Percentiles rank a stretch among this genome's conserved stretches.
phyloP scores from a whole-genome alignment of 1,140 invertebrate species.

The Pseudobourletiella spinata region DNA sequence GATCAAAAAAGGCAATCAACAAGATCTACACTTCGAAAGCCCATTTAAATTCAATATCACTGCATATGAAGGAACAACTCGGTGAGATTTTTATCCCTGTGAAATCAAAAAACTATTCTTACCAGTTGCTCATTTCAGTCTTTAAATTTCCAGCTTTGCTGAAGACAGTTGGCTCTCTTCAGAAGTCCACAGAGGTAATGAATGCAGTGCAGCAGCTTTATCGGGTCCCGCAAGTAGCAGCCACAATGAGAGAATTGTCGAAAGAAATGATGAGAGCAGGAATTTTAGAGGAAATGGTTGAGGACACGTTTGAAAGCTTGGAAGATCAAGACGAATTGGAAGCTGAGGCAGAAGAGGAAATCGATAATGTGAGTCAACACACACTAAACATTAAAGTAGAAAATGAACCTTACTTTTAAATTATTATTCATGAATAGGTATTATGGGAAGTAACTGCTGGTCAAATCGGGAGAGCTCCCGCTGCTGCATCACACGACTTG shows the following conservation, averaged over 20 bases:
- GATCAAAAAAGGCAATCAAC: constrained; percentile 77
- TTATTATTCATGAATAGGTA: constrained; percentile 46
- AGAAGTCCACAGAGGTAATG: constrained; percentile 94
- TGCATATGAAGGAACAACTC: constrained; percentile 97
- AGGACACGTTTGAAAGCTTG: constrained; percentile 88
- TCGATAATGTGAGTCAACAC: constrained; percentile 66
- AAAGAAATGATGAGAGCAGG: constrained; percentile 91
- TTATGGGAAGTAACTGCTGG: constrained; percentile 92
- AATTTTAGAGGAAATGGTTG: constrained; percentile 92
- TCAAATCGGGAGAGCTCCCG: constrained; percentile 78
- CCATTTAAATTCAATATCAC: constrained; percentile 91
- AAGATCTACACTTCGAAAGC: constrained; percentile 93
- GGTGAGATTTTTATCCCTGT: constrained; percentile 55
- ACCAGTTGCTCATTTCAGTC: too few relatives aligned
- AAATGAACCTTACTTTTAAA: too few relatives aligned
- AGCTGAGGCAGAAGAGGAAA: constrained; percentile 83
- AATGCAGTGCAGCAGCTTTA: constrained; percentile 89
- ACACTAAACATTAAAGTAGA: too few relatives aligned
- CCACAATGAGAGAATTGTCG: constrained; percentile 93
- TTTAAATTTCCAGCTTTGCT: constrained; percentile 57
- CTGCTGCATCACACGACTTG: constrained; percentile 46
- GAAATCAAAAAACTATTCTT: too few relatives aligned
- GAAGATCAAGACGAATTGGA: constrained; percentile 85
- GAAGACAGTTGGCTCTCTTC: constrained; percentile 77
- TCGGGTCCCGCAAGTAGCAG: constrained; percentile 82